phyloP scores from a whole-genome alignment of 2,797 vertebrate genomes.

The Sciurus carolinensis region DNA sequence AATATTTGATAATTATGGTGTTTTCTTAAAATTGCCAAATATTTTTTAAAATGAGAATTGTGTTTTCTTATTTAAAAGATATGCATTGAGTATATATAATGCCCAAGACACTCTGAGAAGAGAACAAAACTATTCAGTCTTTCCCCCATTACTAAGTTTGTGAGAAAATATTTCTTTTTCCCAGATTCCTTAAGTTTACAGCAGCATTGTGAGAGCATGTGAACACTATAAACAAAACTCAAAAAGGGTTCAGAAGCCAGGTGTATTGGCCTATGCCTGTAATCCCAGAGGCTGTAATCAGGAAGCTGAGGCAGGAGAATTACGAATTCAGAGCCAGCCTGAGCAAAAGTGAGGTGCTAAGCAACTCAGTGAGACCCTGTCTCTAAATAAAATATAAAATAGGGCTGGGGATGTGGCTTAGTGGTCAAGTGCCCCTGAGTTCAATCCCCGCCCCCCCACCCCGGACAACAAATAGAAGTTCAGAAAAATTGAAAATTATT shows the following conservation, averaged over 20 bases:
- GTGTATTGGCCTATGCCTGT: too few species aligned
- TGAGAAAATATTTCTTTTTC: constrained; percentile 20
- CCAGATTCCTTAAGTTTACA: background rate
- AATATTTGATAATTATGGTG: background rate
- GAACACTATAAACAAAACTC: background rate
- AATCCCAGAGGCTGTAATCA: too few species aligned
- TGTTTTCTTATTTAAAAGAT: constrained; percentile 40
- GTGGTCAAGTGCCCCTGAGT: too few species aligned
- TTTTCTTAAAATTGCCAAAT: background rate
- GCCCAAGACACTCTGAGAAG: background rate
- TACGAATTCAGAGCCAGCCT: too few species aligned
- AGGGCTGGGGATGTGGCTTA: too few species aligned
- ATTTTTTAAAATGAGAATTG: background rate
- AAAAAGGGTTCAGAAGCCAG: background rate
- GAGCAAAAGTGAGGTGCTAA: too few species aligned
- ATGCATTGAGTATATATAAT: background rate
- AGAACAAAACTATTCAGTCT: background rate
- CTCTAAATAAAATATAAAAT: too few species aligned
- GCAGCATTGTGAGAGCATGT: background rate
- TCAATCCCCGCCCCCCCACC: too few species aligned
- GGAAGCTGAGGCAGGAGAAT: too few species aligned
- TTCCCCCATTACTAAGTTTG: background rate
- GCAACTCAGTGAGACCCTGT: too few species aligned
- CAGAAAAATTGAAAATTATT: background rate
- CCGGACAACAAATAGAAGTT: background rate